Evolutionary conservation across 2,113 vertebrate species (phyloP).

Genomic region (Pardalotus punctatus): DNA sequence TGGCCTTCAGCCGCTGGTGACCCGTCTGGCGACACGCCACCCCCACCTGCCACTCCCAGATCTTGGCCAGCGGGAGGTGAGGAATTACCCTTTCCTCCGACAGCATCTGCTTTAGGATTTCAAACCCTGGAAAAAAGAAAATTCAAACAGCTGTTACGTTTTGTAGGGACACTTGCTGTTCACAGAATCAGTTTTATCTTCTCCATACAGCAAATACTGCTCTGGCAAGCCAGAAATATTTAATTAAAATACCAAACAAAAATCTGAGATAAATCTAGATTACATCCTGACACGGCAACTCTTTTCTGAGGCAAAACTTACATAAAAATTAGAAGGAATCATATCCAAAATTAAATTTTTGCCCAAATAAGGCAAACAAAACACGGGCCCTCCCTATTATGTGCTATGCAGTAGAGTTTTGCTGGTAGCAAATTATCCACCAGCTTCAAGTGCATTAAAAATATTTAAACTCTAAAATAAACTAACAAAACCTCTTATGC

Average conservation of each 20-base stretch:
- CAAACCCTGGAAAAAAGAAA: conserved; percentile 80
- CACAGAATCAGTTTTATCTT: background rate
- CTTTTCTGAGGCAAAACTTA: background rate
- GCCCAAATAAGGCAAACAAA: background rate
- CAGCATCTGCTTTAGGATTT: conserved; percentile 96
- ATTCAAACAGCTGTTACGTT: background rate
- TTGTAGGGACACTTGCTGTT: background rate
- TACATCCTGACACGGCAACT: background rate
- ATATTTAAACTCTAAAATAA: background rate
- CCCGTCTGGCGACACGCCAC: conserved; percentile 94
- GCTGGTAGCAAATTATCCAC: background rate
- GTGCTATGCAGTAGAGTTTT: background rate
- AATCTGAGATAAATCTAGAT: background rate
- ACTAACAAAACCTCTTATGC: background rate
- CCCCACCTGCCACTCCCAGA: conserved; percentile 97
- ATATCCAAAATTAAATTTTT: background rate
- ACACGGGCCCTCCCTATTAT: background rate
- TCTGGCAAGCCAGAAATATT: background rate
- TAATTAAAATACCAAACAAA: background rate
- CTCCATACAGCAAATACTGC: background rate
- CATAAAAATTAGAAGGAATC: background rate
- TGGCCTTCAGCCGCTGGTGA: conserved; percentile 90
- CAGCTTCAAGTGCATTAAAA: background rate
- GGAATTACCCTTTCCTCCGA: conserved; percentile 84
- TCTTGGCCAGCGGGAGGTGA: conserved; percentile 84